These are phyloP conservation scores for Ylistrum balloti DNA, from an alignment of 1,140 invertebrate species.

Conservation along the genomic window DNA sequence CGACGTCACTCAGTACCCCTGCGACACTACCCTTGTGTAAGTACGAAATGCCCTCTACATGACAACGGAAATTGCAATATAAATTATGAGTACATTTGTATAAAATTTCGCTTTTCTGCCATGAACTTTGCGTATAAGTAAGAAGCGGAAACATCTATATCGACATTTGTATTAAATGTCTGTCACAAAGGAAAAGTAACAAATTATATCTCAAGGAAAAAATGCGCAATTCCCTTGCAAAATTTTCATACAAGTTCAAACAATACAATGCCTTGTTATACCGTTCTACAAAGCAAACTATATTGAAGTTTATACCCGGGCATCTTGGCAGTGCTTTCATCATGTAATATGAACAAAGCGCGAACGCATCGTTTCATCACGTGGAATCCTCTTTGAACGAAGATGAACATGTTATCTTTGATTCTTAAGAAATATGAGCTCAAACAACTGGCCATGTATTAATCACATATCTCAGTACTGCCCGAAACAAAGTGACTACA, in stretches of 20 bases:
- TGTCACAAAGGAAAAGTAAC: too few species aligned
- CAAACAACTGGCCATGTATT: background rate
- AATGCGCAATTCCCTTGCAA: too few species aligned
- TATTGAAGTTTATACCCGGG: background rate
- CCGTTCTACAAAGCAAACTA: background rate
- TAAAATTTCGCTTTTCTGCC: too few species aligned
- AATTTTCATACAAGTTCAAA: too few species aligned
- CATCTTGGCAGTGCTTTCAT: background rate
- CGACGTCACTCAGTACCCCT: conserved; percentile 45
- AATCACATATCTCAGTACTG: background rate
- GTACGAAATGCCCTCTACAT: too few species aligned
- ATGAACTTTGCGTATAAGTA: too few species aligned
- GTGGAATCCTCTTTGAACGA: background rate
- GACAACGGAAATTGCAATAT: too few species aligned
- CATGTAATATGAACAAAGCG: background rate
- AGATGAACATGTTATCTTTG: background rate
- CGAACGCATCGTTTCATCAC: conserved; percentile 3
- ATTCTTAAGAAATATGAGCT: background rate
- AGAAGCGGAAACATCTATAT: too few species aligned
- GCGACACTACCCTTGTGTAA: conserved; percentile 57
- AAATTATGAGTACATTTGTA: too few species aligned
- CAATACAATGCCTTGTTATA: too few species aligned
- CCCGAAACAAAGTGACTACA: background rate
- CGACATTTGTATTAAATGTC: too few species aligned
- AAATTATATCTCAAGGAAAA: too few species aligned